Percentiles rank a stretch among this genome's conserved stretches.
phyloP scores from a whole-genome alignment of 2,888 invertebrate species.

The Tridacna gigas region DNA sequence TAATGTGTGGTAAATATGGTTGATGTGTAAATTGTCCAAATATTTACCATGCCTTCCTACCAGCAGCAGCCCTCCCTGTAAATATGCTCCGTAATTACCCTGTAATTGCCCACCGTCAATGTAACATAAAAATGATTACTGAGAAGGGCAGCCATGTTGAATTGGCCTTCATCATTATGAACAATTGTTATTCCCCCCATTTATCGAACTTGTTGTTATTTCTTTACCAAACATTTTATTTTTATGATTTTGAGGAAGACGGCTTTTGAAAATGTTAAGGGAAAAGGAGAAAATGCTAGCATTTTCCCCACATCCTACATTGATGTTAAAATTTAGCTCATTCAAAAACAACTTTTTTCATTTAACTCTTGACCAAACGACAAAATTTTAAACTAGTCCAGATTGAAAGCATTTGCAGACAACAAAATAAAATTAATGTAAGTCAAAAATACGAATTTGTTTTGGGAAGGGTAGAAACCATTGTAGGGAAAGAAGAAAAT shows the following conservation, averaged over 20 bases:
- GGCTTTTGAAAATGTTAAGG: no score
- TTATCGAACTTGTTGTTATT: not conserved
- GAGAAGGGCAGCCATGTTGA: conserved; percentile 1
- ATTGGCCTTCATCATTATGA: not conserved
- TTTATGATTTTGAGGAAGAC: no score
- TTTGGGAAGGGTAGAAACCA: not conserved
- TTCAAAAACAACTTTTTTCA: no score
- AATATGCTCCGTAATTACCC: conserved; percentile 21
- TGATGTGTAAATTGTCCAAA: conserved; percentile 9
- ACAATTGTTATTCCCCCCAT: no score
- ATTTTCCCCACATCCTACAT: no score
- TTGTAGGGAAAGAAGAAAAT: not conserved
- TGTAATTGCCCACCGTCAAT: conserved; percentile 21
- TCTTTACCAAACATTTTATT: not conserved
- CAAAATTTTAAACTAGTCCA: no score
- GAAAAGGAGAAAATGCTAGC: no score
- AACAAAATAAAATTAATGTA: no score
- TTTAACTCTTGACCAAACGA: no score
- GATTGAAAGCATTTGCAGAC: no score
- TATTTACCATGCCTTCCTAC: conserved; percentile 9
- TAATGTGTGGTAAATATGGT: conserved; percentile 1
- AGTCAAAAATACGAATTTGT: no score
- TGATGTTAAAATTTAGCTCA: no score
- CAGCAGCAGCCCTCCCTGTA: conserved; percentile 9
- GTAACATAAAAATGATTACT: not conserved